Base-by-base conservation (phyloP, 1,140 invertebrate genomes). In the Cyrtorhinus lividipennis region DNA sequence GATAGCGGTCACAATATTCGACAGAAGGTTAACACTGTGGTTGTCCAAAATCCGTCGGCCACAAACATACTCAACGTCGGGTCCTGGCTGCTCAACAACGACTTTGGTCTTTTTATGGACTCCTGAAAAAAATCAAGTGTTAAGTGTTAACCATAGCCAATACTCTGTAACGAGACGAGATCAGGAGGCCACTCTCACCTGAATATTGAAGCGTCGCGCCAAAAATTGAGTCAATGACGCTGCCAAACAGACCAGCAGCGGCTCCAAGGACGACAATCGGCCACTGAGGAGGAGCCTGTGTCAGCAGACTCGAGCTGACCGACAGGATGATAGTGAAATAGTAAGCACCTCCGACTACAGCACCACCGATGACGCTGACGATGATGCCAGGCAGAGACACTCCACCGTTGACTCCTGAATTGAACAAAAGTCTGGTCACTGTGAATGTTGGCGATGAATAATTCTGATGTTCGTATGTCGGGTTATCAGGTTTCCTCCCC, bases 131-230 rank as follows among this genome's bases (percentile, higher is more conserved):
- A 67, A 66, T 67, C n/a, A n/a, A n/a, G n/a, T n/a, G 56, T 57
- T 66, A 56, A 67, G 64, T 61, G 46, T 62, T 58, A 56, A 24
- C 56, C 13, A 44, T 12, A 48, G 23, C 18, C n/a, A n/a, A n/a
- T n/a, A n/a, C n/a, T n/a, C n/a, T n/a, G n/a, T n/a, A n/a, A n/a
- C 10, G n/a, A 45, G n/a, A 45, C 44, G 10, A 45, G n/a, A 45
- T 12, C 44, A 12, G 44, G n/a, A 45, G n/a, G n/a, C n/a, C n/a
- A 45, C 44, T 45, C 62, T 72, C 76, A 87, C 88, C 91, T 67
- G 89, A 91, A 73, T 83, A 94, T 74, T 93, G 91, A 30, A 92
- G 71, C 12, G 85, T 85, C 10, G 90, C 91, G 27, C 92, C 91
- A 48, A 94, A 73, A 15, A 91, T 62, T 0, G 90, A 94, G 75